These are phyloP conservation scores for Cheirogaleus major DNA, from an alignment of 2,797 vertebrate genomes.

Conservation along the genomic window DNA sequence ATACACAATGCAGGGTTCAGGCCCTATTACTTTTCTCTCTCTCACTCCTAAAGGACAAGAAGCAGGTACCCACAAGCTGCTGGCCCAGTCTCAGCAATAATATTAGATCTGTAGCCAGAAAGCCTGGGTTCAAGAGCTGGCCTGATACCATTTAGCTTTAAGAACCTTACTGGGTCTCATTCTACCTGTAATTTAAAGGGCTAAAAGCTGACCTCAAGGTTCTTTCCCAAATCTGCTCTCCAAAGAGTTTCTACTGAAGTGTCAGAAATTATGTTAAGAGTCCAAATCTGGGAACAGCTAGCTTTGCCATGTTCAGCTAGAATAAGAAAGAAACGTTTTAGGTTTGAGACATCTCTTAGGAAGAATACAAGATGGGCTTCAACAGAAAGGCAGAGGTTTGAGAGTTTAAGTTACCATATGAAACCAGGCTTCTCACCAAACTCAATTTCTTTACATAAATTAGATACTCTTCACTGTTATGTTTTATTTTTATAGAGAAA, in stretches of 20 bases:
- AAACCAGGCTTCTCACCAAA: background rate
- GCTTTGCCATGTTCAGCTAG: background rate
- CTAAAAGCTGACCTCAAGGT: background rate
- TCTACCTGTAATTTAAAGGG: background rate
- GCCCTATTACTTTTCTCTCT: background rate
- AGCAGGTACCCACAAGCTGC: background rate
- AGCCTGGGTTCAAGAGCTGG: background rate
- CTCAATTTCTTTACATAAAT: background rate
- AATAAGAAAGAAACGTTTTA: background rate
- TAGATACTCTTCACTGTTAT: background rate
- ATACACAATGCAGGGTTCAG: background rate
- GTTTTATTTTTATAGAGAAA: constrained; percentile 4
- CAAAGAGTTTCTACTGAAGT: background rate
- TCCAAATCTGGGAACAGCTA: background rate
- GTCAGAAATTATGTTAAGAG: background rate
- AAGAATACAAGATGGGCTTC: background rate
- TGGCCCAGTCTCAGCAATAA: background rate
- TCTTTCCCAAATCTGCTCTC: background rate
- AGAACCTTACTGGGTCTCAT: background rate
- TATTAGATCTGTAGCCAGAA: background rate
- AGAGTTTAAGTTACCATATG: background rate
- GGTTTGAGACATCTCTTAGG: background rate
- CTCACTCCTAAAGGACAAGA: background rate
- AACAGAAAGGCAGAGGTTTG: background rate
- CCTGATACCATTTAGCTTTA: accelerated